phyloP scores from a whole-genome alignment of 37 sponge, comb jelly and placozoan species.

The Chondrilla cf. caribensis region DNA sequence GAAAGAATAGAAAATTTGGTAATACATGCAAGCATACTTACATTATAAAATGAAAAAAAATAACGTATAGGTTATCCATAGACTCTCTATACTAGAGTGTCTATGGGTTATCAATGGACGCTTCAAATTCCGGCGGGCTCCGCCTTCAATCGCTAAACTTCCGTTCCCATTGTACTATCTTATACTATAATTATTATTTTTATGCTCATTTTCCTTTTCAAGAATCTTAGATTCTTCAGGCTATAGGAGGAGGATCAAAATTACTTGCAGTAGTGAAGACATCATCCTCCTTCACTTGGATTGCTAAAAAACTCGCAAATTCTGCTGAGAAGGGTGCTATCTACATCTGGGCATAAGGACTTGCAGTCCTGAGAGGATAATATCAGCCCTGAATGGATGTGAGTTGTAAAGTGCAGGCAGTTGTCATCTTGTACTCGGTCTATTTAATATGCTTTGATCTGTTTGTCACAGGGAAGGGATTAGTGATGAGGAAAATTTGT shows the following conservation, averaged over 20 bases:
- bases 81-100: no score
- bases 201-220: no score
- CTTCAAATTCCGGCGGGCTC: no score
- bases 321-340: not conserved
- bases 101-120: no score
- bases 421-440: not conserved
- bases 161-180: no score
- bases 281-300: not conserved
- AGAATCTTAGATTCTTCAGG: slow-evolving; percentile 1
- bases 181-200: no score
- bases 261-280: not conserved
- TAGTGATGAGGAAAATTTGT: not conserved
- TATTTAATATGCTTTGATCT: not conserved
- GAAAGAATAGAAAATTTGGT: no score
- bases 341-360: not conserved
- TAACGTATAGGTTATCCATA: no score
- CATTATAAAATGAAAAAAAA: no score
- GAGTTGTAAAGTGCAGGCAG: not conserved
- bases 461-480: not conserved
- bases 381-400: not conserved
- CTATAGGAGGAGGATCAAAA: slow-evolving; percentile 15
- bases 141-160: no score
- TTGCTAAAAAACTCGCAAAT: not conserved
- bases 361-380: not conserved
- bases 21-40: no score